Evolutionary conservation across 2,797 vertebrate genomes (phyloP).

Genomic region (Sparidentex hasta): DNA sequence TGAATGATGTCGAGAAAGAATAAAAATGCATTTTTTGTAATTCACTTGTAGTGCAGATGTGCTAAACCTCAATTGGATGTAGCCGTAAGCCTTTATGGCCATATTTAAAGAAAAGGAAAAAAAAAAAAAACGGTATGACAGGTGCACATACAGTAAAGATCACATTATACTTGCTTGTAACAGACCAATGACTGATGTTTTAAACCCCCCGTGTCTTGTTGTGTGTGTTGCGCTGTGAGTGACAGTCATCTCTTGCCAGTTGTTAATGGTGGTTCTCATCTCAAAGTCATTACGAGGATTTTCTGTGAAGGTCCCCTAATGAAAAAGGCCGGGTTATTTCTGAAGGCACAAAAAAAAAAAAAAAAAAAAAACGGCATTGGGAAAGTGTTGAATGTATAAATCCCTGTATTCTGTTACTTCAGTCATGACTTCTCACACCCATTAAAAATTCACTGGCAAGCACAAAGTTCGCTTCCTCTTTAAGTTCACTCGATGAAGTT

Average conservation of each 20-base stretch:
- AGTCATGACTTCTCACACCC: slow-evolving; percentile 72
- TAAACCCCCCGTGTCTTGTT: slow-evolving; percentile 48
- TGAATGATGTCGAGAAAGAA: slow-evolving; percentile 66
- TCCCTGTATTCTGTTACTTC: slow-evolving; percentile 75
- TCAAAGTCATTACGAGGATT: slow-evolving; percentile 76
- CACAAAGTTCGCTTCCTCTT: slow-evolving; percentile 58
- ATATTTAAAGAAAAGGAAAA: slow-evolving; percentile 66
- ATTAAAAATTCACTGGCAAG: slow-evolving; percentile 84
- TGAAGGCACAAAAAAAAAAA: slow-evolving; percentile 64
- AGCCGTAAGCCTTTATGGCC: slow-evolving; percentile 64
- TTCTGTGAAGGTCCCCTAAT: slow-evolving; percentile 84
- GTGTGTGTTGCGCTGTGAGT: slow-evolving; percentile 58
- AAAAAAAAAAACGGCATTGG: slow-evolving; percentile 55
- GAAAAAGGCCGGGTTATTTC: slow-evolving; percentile 61
- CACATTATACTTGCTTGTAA: slow-evolving; percentile 59
- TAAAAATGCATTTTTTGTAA: slow-evolving; percentile 68
- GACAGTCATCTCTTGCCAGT: slow-evolving; percentile 66
- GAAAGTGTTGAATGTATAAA: slow-evolving; percentile 80
- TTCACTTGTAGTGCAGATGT: slow-evolving; percentile 66
- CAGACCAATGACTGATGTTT: slow-evolving; percentile 69
- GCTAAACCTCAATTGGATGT: slow-evolving; percentile 70
- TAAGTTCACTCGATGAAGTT: slow-evolving; percentile 58
- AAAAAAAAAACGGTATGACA: slow-evolving; percentile 30
- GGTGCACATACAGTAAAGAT: slow-evolving; percentile 67
- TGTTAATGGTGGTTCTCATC: slow-evolving; percentile 70